Evolutionary conservation across 2,797 vertebrate genomes (phyloP), one percentile per base, ranked within the genome.

Genomic region (Tinamus major): DNA sequence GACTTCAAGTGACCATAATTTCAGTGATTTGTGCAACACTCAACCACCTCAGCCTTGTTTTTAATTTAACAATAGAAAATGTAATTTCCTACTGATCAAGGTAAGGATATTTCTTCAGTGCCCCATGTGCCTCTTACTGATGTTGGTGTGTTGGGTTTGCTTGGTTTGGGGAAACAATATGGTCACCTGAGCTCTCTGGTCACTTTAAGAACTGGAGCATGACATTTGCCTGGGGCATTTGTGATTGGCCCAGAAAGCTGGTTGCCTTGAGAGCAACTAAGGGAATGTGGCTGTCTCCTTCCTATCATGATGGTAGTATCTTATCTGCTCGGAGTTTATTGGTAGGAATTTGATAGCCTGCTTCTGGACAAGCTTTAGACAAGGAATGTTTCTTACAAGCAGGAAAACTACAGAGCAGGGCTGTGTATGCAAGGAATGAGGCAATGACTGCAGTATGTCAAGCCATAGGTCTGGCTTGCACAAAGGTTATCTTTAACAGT

Each of bases 341-440:
- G n/a, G 5, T 33, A 85, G n/a, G 33, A 61, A n/a, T 21, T 53
- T 19, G 19, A 1, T 24, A 81, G 21, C 35, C 75, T 59, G 13
- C 27, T 87, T 79, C 65, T 62, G 61, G n/a, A 27, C 19, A 69
- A 83, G 17, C 26, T 79, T 15, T 62, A 48, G 68, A 15, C 17
- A 58, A 67, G 24, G 7, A 9, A 0, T 64, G 1, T 55, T 63
- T 14, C 31, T 72, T 64, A 39, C 18, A 61, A 65, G 26, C 7
- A 58, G 1, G 0, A 21, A 0, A 5, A 39, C 0, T 1, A 17
- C 51, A 84, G 68, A 72, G 13, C 46, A 77, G 53, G 56, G n/a
- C 5, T 39, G 6, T 49, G 10, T 70, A 8, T 44, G 19, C 2
- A 2, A 64, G 20, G 61, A 77, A 33, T 18, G 63, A 8, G 23